Conservation (phyloP, 2,888 invertebrate genomes). For the Cylloceria caligata region DNA sequence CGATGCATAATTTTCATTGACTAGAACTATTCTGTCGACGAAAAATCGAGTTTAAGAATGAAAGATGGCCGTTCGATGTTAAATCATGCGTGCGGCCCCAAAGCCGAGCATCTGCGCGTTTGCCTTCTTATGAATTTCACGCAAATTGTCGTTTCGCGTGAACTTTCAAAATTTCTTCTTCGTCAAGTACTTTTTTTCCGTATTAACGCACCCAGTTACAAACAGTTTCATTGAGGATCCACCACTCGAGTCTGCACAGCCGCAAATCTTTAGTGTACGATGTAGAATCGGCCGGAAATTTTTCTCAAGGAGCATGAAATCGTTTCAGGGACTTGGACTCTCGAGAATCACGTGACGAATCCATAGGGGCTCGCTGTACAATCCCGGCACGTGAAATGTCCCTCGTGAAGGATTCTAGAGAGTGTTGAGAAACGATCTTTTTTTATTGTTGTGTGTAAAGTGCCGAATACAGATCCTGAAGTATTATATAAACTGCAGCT, state of each 20-base stretch:
- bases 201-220: slow-evolving; percentile 39
- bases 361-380: slow-evolving; percentile 59
- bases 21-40: background rate
- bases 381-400: slow-evolving; percentile 59
- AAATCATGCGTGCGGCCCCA: slow-evolving; percentile 63
- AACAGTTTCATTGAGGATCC: slow-evolving; percentile 16
- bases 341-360: slow-evolving; percentile 69
- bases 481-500: slow-evolving; percentile 42
- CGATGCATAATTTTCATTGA: background rate
- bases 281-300: slow-evolving; percentile 33
- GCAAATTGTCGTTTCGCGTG: slow-evolving; percentile 41
- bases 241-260: slow-evolving; percentile 27
- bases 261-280: slow-evolving; percentile 22
- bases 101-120: slow-evolving; percentile 68
- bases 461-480: slow-evolving; percentile 19
- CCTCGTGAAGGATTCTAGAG: slow-evolving; percentile 38
- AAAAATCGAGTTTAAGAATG: background rate
- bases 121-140: slow-evolving; percentile 64
- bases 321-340: slow-evolving; percentile 58
- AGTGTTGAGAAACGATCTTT: slow-evolving; percentile 60
- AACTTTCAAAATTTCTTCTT: slow-evolving; percentile 49
- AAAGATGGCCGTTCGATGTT: slow-evolving; percentile 5
- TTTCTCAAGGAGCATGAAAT: slow-evolving; percentile 65
- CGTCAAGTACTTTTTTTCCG: slow-evolving; percentile 34
- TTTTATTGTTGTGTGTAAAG: slow-evolving; percentile 44